Evolutionary conservation across 1,140 invertebrate species (phyloP).

Genomic region (Pseudachorutes palmiensis): DNA sequence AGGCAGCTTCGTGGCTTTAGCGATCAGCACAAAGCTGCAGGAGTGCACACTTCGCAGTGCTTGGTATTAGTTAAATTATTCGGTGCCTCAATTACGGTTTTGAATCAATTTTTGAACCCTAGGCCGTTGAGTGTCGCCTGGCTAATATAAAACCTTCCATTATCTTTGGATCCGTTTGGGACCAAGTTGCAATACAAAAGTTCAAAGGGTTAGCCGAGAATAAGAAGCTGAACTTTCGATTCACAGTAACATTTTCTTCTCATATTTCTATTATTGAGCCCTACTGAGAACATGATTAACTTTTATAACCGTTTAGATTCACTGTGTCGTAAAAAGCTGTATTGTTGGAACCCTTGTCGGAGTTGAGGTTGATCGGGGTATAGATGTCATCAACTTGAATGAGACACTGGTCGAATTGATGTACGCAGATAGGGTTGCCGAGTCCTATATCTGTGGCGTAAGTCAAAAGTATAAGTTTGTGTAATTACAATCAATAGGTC

Average conservation of each 20-base stretch:
- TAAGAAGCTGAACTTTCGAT: neutral
- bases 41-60: neutral
- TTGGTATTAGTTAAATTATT: conserved; percentile 17
- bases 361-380: too few relatives aligned
- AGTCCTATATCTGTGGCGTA: conserved; percentile 65
- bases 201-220: conserved; percentile 8
- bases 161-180: conserved; percentile 28
- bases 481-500: neutral
- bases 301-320: conserved; percentile 50
- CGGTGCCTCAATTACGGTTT: neutral
- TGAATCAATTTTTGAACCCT: conserved; percentile 2
- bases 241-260: neutral
- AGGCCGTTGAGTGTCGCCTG: conserved; percentile 35
- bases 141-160: conserved; percentile 26
- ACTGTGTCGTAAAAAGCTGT: conserved; percentile 65
- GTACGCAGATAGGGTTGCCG: conserved; percentile 59
- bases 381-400: too few relatives aligned
- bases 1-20: conserved; percentile 10
- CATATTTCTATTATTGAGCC: neutral
- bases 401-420: conserved; percentile 49
- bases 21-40: conserved; percentile 1
- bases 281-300: neutral
- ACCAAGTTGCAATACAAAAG: conserved; percentile 15
- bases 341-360: conserved; percentile 49
- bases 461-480: neutral